Evolutionary conservation across 2,888 invertebrate genomes (phyloP), one percentile per base, ranked within the genome.

Genomic region (Meghimatium bilineatum): DNA sequence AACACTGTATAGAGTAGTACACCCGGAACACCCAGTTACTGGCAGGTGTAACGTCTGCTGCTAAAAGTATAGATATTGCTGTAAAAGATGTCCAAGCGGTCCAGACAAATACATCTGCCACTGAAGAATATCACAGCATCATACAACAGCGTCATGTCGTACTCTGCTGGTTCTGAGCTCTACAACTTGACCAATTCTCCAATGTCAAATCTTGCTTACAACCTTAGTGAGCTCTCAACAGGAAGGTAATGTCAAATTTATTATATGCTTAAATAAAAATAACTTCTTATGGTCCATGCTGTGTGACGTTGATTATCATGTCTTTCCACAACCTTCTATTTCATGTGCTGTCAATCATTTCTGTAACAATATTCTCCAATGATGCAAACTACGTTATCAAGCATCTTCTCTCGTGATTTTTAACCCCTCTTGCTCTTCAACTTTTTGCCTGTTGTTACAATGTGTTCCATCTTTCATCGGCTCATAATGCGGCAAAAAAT

Each of bases 211-310:
- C 85, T 92, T 67, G 90, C 91, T 1, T 83, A 89, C 72, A 91
- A 91, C 86, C 85, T 92, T 5, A 91, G 91, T 87, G 91, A 90
- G 88, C 85, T 92, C 8, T 89, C 87, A 76, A 91, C 91, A 81
- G 90, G 90, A 89, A 90, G 90, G 91, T 90, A 89, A 74, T 69
- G 29, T 14, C 75, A n/a, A n/a, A n/a, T n/a, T n/a, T n/a, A n/a
- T n/a, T n/a, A n/a, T n/a, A n/a, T n/a, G n/a, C n/a, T n/a, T n/a
- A n/a, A n/a, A n/a, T n/a, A n/a, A n/a, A n/a, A n/a, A n/a, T n/a
- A n/a, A n/a, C n/a, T n/a, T n/a, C n/a, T n/a, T n/a, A n/a, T n/a
- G n/a, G n/a, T n/a, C n/a, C n/a, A n/a, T n/a, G n/a, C n/a, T n/a
- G n/a, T n/a, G n/a, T n/a, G n/a, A n/a, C n/a, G n/a, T n/a, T n/a